Percentiles rank a stretch among this genome's conserved stretches.
Conservation (phyloP, 1,140 invertebrate genomes). For the Sarcophaga peregrina region DNA sequence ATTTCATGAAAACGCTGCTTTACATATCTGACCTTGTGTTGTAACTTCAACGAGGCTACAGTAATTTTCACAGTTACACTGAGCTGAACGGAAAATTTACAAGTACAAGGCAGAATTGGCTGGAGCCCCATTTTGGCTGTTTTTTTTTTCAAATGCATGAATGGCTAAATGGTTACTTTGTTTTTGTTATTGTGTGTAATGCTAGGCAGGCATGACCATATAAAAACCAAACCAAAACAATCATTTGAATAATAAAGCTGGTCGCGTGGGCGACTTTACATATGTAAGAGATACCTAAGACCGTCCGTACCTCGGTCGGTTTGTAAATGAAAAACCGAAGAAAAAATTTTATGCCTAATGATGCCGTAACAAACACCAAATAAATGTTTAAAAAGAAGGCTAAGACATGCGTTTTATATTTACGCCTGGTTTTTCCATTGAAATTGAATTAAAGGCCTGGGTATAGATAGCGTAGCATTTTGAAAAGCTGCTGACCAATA, state of each 20-base stretch:
- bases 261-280: slow-evolving; percentile 34
- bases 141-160: not conserved
- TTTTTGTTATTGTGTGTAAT: not conserved
- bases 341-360: too few species aligned
- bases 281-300: not conserved
- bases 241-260: slow-evolving; percentile 22
- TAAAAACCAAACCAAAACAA: not conserved
- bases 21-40: not conserved
- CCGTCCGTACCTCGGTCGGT: not conserved
- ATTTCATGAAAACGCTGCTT: too few species aligned
- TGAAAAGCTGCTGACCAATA: too few species aligned
- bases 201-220: not conserved
- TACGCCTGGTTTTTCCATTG: too few species aligned
- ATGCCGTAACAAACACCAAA: too few species aligned
- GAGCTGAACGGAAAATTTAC: not conserved
- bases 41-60: not conserved
- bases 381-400: too few species aligned
- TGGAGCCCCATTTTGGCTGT: not conserved
- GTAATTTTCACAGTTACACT: not conserved
- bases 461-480: too few species aligned
- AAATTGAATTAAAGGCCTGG: too few species aligned
- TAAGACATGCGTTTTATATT: too few species aligned
- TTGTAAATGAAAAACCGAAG: too few species aligned
- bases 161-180: not conserved
- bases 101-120: slow-evolving; percentile 10